These are phyloP conservation scores for Rhinophrynus dorsalis DNA, from an alignment of 2,797 vertebrate genomes.

Conservation along the genomic window DNA sequence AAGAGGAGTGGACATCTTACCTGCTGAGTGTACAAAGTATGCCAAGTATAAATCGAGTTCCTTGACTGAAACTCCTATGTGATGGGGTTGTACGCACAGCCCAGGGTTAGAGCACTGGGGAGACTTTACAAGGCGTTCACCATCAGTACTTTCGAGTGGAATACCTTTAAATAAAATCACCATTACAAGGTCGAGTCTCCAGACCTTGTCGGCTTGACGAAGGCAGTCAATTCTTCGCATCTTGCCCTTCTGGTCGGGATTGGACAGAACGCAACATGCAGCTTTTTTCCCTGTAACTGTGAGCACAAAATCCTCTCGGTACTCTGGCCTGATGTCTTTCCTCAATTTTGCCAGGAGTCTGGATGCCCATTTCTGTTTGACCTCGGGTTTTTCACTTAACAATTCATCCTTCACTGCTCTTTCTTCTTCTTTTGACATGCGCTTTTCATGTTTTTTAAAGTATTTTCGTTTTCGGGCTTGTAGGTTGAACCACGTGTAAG, in stretches of 20 bases:
- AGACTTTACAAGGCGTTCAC: constrained; percentile 96
- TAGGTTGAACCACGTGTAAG: constrained; percentile 99
- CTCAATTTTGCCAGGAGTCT: constrained; percentile 95
- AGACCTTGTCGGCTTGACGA: constrained; percentile 98
- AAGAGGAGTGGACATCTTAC: too few relatives aligned
- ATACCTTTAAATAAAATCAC: constrained; percentile 99
- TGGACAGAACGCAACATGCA: constrained; percentile 96
- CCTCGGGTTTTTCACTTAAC: constrained; percentile 95
- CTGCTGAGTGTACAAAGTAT: constrained; percentile 95
- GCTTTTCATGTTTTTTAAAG: constrained; percentile 99
- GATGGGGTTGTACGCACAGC: constrained; percentile 96
- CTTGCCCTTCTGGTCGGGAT: constrained; percentile 99
- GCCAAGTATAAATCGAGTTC: constrained; percentile 99
- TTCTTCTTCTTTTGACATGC: constrained; percentile 99
- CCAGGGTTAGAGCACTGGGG: constrained; percentile 95
- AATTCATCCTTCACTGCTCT: constrained; percentile 97
- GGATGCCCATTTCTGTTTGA: constrained; percentile 98
- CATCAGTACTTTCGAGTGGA: constrained; percentile 98
- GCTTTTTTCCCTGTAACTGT: constrained; percentile 96
- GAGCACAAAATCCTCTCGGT: constrained; percentile 98
- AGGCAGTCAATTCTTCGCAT: constrained; percentile 98
- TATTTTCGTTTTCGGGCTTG: constrained; percentile 98
- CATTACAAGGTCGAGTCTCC: constrained; percentile 99
- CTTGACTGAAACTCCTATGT: constrained; percentile 99
- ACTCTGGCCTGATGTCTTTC: constrained; percentile 98